Evolutionary conservation across 2,888 invertebrate genomes (phyloP).

Genomic region (Acronicta leporina): DNA sequence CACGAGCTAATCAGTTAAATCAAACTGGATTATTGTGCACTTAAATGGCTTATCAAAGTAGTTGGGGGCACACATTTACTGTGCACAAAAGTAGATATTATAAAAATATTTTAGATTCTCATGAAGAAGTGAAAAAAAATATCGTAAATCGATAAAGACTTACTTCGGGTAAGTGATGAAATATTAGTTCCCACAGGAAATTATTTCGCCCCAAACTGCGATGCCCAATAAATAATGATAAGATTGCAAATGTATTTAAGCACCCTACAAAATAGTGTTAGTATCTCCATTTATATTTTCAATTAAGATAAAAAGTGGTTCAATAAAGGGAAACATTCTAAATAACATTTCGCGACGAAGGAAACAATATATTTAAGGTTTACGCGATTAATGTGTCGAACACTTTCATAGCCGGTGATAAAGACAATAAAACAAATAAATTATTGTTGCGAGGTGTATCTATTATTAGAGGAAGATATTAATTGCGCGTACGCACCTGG

Average conservation of each 20-base stretch:
- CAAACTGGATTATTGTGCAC: conserved; percentile 27
- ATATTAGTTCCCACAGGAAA: conserved; percentile 74
- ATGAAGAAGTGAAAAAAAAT: no score
- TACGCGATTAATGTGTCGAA: conserved; percentile 62
- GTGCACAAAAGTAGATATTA: no score
- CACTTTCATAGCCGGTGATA: conserved; percentile 63
- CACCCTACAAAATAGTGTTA: conserved; percentile 61
- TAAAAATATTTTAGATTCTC: no score
- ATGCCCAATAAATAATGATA: conserved; percentile 73
- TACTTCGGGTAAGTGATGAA: conserved; percentile 2
- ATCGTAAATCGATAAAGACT: no score
- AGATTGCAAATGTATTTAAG: conserved; percentile 73
- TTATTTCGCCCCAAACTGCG: conserved; percentile 67
- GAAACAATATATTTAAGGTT: conserved; percentile 69
- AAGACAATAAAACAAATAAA: conserved; percentile 80
- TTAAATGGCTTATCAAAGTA: conserved; percentile 28
- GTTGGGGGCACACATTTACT: no score
- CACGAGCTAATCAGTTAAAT: conserved; percentile 44
- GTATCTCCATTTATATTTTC: conserved; percentile 67
- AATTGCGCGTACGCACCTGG: conserved; percentile 85
- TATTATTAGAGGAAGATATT: conserved; percentile 83
- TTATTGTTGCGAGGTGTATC: conserved; percentile 66
- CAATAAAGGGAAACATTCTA: conserved; percentile 65
- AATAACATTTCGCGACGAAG: conserved; percentile 68
- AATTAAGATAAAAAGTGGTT: conserved; percentile 77